Base-by-base conservation (phyloP, 2,888 invertebrate species). In the Drosophila cognata region DNA sequence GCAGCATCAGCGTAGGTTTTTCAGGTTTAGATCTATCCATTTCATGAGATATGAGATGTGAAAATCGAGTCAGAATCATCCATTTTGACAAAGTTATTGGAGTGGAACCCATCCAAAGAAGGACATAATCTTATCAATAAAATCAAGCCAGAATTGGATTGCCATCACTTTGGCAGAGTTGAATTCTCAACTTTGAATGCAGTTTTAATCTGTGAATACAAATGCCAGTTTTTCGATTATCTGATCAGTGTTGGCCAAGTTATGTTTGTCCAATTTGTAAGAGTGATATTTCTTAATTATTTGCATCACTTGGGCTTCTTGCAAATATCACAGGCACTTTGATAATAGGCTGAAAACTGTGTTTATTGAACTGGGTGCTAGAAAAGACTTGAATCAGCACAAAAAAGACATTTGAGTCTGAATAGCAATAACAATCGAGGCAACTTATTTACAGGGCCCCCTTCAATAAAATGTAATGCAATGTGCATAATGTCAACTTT, bases 401-500 rank as follows among this genome's bases (percentile, higher is more conserved):
- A n/a, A 25, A 53, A 38, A 25, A 13, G 56, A 7, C 31, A 41
- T 31, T 55, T 31, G 31, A 28, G 31, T 41, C 41, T 29, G 56
- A 38, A 4, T 25, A 29, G 67, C 11, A 77, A 77, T 74, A 77
- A 66, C 65, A 77, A 70, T 77, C 74, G 55, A 13, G 43, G 18
- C 29, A 35, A 55, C 29, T 61, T 52, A 46, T 52, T 55, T 53
- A 16, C 48, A 53, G 63, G 43, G 1, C 35, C 41, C 5, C 31
- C 29, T 28, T n/a, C 71, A 75, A 76, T 73, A 66, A 70, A 74
- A 77, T 73, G 38, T 69, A 72, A 70, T 74, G 62, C 61, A 31
- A 51, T 55, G 77, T 53, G 77, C 72, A 81, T 70, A 82, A 77
- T 83, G 76, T 77, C 78, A 83, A 74, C 81, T 84, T 70, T 82